Evolutionary conservation across 2,113 vertebrate genomes (phyloP).

Genomic region (Nannospalax galili): DNA sequence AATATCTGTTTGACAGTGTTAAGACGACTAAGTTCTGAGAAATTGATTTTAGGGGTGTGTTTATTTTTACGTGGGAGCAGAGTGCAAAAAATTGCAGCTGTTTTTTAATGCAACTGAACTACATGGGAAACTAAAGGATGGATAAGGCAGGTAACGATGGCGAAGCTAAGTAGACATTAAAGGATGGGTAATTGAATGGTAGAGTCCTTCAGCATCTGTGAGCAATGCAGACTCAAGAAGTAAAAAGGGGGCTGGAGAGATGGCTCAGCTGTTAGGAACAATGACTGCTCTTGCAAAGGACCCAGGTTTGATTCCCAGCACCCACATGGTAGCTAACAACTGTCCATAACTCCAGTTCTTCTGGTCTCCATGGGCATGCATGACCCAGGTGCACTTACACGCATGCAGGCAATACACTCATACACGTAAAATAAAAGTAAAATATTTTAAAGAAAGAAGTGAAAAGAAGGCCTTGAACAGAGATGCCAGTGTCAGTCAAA

Average conservation of each 20-base stretch:
- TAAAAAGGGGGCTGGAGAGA: too few species aligned
- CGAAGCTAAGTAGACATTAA: neutral
- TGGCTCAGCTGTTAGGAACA: too few species aligned
- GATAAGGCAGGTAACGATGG: neutral
- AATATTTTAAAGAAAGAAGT: too few species aligned
- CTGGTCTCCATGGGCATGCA: too few species aligned
- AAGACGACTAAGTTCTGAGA: slow-evolving; percentile 38
- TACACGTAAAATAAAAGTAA: too few species aligned
- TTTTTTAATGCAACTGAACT: neutral
- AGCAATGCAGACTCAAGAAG: neutral
- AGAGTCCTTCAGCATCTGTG: neutral
- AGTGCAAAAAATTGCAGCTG: neutral
- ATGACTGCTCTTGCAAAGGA: too few species aligned
- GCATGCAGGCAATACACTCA: too few species aligned
- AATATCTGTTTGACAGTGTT: neutral
- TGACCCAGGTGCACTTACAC: too few species aligned
- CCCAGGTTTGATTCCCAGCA: too few species aligned
- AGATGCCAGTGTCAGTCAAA: neutral
- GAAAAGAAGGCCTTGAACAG: slow-evolving; percentile 28
- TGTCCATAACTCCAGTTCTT: too few species aligned
- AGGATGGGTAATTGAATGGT: neutral
- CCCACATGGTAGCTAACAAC: too few species aligned
- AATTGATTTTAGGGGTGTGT: neutral
- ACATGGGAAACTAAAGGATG: neutral
- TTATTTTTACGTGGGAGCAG: neutral